Evolutionary conservation across 2,888 invertebrate species (phyloP).

Genomic region (Pollenia labialis): DNA sequence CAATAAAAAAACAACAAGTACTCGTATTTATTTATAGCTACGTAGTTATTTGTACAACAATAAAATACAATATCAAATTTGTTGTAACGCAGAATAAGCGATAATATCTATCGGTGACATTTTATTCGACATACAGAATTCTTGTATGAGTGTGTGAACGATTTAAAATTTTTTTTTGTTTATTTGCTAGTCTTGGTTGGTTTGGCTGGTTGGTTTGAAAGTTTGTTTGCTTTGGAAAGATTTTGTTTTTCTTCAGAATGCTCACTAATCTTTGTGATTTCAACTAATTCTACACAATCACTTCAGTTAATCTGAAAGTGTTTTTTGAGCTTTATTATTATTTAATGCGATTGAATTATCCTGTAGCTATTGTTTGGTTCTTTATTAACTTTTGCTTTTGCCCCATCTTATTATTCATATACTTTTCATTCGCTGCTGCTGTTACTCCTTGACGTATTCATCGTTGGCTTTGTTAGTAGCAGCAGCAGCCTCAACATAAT

Average conservation of each 20-base stretch:
- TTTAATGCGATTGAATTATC: constrained; percentile 79
- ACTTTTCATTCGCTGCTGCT: constrained; percentile 18
- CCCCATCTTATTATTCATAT: constrained; percentile 29
- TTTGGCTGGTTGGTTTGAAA: constrained; percentile 39
- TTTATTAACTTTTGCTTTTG: constrained; percentile 70
- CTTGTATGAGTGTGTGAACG: constrained; percentile 7
- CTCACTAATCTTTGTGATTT: constrained; percentile 65
- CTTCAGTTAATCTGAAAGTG: constrained; percentile 78
- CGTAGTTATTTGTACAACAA: constrained; percentile 32
- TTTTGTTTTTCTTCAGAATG: constrained; percentile 55
- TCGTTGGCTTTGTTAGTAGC: constrained; percentile 9
- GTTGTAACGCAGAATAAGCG: constrained; percentile 34
- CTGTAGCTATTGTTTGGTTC: constrained; percentile 68
- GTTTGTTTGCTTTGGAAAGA: constrained; percentile 43
- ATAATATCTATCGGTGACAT: constrained; percentile 47
- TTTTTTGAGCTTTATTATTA: constrained; percentile 79
- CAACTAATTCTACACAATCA: constrained; percentile 71
- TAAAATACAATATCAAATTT: constrained; percentile 26
- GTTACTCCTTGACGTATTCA: constrained; percentile 34
- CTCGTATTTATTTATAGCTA: constrained; percentile 42
- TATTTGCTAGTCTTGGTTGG: constrained; percentile 40
- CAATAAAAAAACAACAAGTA: constrained; percentile 22
- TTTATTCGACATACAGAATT: constrained; percentile 21
- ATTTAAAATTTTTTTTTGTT: constrained; percentile 31
- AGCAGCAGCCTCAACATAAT: not conserved